Conservation (phyloP, 2,888 invertebrate species). For the Andrena bucephala region DNA sequence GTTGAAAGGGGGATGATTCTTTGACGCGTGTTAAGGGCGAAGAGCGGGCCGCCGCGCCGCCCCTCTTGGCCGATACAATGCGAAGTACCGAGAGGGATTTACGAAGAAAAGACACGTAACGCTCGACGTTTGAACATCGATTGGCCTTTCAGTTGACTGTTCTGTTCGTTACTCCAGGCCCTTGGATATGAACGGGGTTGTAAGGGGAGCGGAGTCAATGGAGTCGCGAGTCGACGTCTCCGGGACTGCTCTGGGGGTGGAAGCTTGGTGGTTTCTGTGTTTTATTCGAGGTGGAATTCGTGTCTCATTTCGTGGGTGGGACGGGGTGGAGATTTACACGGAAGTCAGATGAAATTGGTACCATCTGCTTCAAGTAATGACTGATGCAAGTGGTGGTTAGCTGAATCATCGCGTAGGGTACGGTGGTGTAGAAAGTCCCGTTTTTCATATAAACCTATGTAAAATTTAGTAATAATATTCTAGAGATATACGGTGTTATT, state of each 20-base stretch:
- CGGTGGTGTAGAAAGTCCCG: no score
- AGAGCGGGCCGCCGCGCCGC: constrained; percentile 11
- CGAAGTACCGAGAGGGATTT: constrained; percentile 36
- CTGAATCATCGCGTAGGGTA: no score
- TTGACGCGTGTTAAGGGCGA: constrained; percentile 48
- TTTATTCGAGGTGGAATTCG: neutral
- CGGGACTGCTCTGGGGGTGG: neutral
- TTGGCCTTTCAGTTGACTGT: constrained; percentile 37
- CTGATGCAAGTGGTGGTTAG: no score
- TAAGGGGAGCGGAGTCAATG: neutral
- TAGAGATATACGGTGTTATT: no score
- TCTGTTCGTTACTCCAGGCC: constrained; percentile 19
- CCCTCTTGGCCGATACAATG: constrained; percentile 24
- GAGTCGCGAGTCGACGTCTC: neutral
- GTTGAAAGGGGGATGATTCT: constrained; percentile 61
- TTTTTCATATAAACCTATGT: no score
- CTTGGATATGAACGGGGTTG: constrained; percentile 5
- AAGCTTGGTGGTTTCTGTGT: neutral
- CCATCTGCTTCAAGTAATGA: no score
- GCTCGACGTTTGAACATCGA: constrained; percentile 34
- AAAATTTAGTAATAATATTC: no score
- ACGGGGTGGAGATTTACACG: no score
- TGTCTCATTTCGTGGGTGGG: neutral
- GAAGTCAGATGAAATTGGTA: no score
- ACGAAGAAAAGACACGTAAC: constrained; percentile 40